Evolutionary conservation across 2,888 invertebrate species (phyloP), one percentile per base, ranked within the genome.

Genomic region (Latrodectus elegans): DNA sequence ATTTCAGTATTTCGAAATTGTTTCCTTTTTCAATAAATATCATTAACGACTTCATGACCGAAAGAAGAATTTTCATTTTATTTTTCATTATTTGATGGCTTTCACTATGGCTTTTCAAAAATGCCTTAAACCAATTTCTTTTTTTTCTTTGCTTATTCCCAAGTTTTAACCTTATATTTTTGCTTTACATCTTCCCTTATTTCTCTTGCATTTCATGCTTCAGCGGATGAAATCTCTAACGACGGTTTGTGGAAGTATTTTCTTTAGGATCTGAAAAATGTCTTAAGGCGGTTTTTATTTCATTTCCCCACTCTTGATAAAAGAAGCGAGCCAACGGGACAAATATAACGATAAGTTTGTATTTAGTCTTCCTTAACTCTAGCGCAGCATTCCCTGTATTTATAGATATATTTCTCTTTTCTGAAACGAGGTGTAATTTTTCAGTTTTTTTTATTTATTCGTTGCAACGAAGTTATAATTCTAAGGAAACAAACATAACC

Each of bases 191-290:
- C 64, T 73, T 38, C 26, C 52, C 38, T 55, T 12, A 65, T 64
- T 64, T 51, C 51, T 53, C 53, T 80, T 75, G 68, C 71, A 49
- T 51, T 84, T 84, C 77, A 78, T 77, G 84, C 72, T 78, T 78
- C 65, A 65, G 17, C 60, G 84, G 78, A 84, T 84, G 68, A 84
- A 84, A 84, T 84, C 67, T 65, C 84, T 84, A 84, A 84, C 84
- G 78, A 84, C 73, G 78, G 65, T 77, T 38, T 78, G 84, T 55
- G 73, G 78, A 73, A 73, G 77, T 78, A 67, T 77, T 83, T 83
- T 84, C 77, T 73, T 78, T 77, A 84, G 49, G 67, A 84, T 53
- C 53, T 78, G 76, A 84, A 84, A 84, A 78, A 84, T 84, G 73
- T 55, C 78, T 73, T 52, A 15, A 49, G 77, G 77, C 77, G 15